phyloP scores from a whole-genome alignment of 2,888 invertebrate genomes.

The Ennomos fuscantarius region DNA sequence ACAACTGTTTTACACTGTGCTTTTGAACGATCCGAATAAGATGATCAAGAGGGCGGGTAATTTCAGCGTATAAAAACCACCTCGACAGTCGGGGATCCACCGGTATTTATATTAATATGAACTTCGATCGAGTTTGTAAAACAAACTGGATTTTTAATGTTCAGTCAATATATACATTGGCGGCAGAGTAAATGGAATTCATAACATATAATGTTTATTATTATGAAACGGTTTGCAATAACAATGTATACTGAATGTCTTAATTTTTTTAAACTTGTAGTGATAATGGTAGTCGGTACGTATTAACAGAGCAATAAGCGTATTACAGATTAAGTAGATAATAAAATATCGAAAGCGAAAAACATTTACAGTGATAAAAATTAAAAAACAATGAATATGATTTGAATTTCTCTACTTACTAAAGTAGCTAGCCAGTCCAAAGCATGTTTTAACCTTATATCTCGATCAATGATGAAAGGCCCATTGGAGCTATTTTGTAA shows the following conservation, averaged over 20 bases:
- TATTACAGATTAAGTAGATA: too few relatives aligned
- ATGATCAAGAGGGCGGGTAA: constrained; percentile 78
- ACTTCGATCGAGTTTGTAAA: constrained; percentile 42
- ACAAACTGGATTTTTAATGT: constrained; percentile 33
- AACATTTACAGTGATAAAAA: too few relatives aligned
- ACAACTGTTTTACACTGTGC: constrained; percentile 11
- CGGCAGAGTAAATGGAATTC: not conserved
- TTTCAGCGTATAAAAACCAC: constrained; percentile 73
- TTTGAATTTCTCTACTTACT: constrained; percentile 5
- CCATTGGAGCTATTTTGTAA: constrained; percentile 61
- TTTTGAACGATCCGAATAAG: constrained; percentile 70
- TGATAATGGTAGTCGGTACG: too few relatives aligned
- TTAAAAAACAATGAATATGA: too few relatives aligned
- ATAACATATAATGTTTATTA: not conserved
- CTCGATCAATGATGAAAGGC: constrained; percentile 59
- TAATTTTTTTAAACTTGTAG: too few relatives aligned
- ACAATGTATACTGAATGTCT: not conserved
- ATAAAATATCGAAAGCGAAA: too few relatives aligned
- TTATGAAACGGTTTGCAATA: not conserved
- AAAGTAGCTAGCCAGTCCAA: constrained; percentile 6
- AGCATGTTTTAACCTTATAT: constrained; percentile 30
- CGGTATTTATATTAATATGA: constrained; percentile 74
- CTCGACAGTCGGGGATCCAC: constrained; percentile 50
- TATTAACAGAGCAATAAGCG: too few relatives aligned
- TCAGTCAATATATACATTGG: constrained; percentile 2